Conservation (phyloP, 2,888 invertebrate genomes). For the Conomelus anceps region DNA sequence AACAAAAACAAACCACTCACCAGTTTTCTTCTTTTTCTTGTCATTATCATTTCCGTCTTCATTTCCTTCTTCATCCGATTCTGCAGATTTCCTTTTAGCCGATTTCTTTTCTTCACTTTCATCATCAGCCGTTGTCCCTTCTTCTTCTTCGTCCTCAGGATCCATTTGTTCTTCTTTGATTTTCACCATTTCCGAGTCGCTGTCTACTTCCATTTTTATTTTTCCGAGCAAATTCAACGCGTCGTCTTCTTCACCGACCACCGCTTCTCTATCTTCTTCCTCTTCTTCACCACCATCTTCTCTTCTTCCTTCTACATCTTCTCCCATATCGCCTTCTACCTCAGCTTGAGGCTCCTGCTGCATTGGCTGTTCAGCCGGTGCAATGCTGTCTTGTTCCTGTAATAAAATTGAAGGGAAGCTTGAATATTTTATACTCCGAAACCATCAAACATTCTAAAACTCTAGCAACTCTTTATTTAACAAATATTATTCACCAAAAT, state of each 20-base stretch:
- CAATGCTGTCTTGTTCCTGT: background rate
- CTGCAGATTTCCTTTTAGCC: conserved; percentile 20
- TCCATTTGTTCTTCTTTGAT: conserved; percentile 27
- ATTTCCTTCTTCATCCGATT: conserved; percentile 30
- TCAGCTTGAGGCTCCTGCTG: conserved; percentile 21
- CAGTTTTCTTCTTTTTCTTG: conserved; percentile 30
- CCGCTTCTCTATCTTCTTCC: conserved; percentile 20
- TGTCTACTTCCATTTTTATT: conserved; percentile 20
- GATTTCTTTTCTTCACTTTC: conserved; percentile 31
- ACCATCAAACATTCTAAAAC: too few relatives aligned
- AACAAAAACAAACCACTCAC: conserved; percentile 15
- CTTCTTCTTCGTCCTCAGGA: conserved; percentile 16
- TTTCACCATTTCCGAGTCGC: conserved; percentile 25
- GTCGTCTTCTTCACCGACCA: conserved; percentile 17
- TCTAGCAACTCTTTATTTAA: too few relatives aligned
- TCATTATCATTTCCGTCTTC: conserved; percentile 12
- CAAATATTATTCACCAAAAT: too few relatives aligned
- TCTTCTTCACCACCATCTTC: conserved; percentile 26
- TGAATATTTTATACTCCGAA: background rate
- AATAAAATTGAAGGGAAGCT: background rate
- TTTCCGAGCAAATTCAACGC: conserved; percentile 6
- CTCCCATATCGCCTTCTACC: conserved; percentile 30
- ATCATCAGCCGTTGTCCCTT: conserved; percentile 27
- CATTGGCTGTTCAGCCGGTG: background rate
- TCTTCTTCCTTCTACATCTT: conserved; percentile 25